Evolutionary conservation across 2,888 invertebrate genomes (phyloP).

Genomic region (Philhelius pedissequus): DNA sequence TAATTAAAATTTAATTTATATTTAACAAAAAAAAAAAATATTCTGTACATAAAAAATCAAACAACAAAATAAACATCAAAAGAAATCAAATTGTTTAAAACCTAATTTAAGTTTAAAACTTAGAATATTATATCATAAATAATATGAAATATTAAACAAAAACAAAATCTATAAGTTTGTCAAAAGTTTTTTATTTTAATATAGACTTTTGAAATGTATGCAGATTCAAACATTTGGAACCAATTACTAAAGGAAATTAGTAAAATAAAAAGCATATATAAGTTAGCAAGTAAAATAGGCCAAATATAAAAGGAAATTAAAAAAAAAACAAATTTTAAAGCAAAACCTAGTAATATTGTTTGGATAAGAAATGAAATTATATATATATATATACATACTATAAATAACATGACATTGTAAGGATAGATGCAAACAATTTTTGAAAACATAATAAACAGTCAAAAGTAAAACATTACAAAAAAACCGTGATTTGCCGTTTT

Average conservation of each 20-base stretch:
- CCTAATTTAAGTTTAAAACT: conserved; percentile 44
- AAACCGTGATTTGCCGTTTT: conserved; percentile 17
- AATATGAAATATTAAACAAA: neutral
- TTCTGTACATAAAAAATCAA: conserved; percentile 33
- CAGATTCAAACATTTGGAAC: conserved; percentile 59
- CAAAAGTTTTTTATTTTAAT: conserved; percentile 56
- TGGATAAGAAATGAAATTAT: conserved; percentile 63
- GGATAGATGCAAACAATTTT: conserved; percentile 64
- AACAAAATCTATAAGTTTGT: conserved; percentile 36
- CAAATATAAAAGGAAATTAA: conserved; percentile 53
- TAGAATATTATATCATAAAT: conserved; percentile 51
- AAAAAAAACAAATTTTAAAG: conserved; percentile 57
- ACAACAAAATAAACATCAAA: conserved; percentile 25
- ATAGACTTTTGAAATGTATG: conserved; percentile 44
- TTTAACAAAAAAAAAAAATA: neutral
- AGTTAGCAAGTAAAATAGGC: conserved; percentile 67
- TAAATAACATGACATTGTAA: conserved; percentile 60
- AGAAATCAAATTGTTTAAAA: conserved; percentile 65
- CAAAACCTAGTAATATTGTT: conserved; percentile 64
- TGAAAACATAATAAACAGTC: conserved; percentile 66
- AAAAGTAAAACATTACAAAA: conserved; percentile 58
- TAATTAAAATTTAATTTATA: conserved; percentile 49
- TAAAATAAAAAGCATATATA: conserved; percentile 42
- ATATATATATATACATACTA: conserved; percentile 47
- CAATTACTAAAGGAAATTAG: conserved; percentile 65